phyloP scores from a whole-genome alignment of 2,113 vertebrate genomes.

The Macroglossus sobrinus region DNA sequence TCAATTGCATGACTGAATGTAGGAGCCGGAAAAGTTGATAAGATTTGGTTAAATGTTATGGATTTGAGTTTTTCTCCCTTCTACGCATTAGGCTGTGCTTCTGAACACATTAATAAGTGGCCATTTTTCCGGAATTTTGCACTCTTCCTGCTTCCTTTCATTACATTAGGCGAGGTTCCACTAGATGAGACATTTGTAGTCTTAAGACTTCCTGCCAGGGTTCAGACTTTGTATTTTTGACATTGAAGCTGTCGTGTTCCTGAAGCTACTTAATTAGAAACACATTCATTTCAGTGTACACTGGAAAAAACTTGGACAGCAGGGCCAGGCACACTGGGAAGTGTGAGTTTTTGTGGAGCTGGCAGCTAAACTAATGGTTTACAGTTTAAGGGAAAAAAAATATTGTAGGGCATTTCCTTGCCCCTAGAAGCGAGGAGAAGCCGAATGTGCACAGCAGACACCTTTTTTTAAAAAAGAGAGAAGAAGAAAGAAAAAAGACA shows the following conservation, averaged over 20 bases:
- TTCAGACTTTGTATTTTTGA: slow-evolving; percentile 79
- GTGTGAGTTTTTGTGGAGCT: slow-evolving; percentile 76
- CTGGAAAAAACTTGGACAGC: slow-evolving; percentile 72
- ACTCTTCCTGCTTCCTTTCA: slow-evolving; percentile 82
- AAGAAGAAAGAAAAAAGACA: slow-evolving; percentile 38
- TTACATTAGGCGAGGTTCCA: slow-evolving; percentile 77
- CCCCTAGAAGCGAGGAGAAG: slow-evolving; percentile 62
- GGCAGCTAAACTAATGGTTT: slow-evolving; percentile 69
- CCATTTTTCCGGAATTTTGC: slow-evolving; percentile 76
- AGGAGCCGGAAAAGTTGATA: slow-evolving; percentile 52
- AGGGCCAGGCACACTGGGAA: slow-evolving; percentile 71
- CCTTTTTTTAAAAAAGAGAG: slow-evolving; percentile 13
- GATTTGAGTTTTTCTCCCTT: slow-evolving; percentile 48
- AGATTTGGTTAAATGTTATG: slow-evolving; percentile 62
- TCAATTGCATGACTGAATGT: slow-evolving; percentile 65
- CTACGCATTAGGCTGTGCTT: slow-evolving; percentile 66
- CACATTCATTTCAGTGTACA: slow-evolving; percentile 77
- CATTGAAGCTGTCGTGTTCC: slow-evolving; percentile 79
- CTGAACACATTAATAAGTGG: slow-evolving; percentile 72
- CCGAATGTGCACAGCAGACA: slow-evolving; percentile 50
- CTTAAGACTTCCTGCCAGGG: slow-evolving; percentile 84
- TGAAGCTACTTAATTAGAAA: slow-evolving; percentile 85
- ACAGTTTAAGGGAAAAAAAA: slow-evolving; percentile 44
- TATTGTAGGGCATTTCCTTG: slow-evolving; percentile 41
- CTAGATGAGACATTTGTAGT: slow-evolving; percentile 82